These are phyloP conservation scores for Spheniscus mendiculus DNA, from an alignment of 2,113 vertebrate species.

Conservation along the genomic window DNA sequence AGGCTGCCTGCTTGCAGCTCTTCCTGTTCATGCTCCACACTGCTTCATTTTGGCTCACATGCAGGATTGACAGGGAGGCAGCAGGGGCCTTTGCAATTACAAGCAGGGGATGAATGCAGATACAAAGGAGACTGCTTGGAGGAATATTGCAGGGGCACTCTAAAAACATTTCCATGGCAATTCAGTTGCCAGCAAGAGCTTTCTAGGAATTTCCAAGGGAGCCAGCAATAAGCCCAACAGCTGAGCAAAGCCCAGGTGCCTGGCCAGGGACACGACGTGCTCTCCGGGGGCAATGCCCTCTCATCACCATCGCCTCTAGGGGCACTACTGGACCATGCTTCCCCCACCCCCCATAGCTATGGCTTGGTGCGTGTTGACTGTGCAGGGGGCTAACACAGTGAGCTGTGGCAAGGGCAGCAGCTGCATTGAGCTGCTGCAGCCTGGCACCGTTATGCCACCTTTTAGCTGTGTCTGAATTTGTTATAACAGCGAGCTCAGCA, in stretches of 20 bases:
- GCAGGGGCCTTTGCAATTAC: neutral
- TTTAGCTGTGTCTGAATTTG: neutral
- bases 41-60: neutral
- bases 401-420: neutral
- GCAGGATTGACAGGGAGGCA: neutral
- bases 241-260: neutral
- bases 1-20: neutral
- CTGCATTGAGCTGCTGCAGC: neutral
- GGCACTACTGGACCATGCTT: neutral
- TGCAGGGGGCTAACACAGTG: neutral
- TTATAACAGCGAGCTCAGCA: neutral
- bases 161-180: neutral
- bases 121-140: neutral
- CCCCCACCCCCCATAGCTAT: fast-evolving
- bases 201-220: neutral
- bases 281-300: neutral
- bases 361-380: neutral
- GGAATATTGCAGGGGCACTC: neutral
- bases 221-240: neutral
- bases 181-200: neutral
- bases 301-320: neutral
- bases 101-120: neutral
- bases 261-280: neutral
- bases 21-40: neutral
- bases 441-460: neutral